Evolutionary conservation across 1,140 invertebrate species (phyloP), one percentile per base, ranked within the genome.

Genomic region (Penaeus chinensis): DNA sequence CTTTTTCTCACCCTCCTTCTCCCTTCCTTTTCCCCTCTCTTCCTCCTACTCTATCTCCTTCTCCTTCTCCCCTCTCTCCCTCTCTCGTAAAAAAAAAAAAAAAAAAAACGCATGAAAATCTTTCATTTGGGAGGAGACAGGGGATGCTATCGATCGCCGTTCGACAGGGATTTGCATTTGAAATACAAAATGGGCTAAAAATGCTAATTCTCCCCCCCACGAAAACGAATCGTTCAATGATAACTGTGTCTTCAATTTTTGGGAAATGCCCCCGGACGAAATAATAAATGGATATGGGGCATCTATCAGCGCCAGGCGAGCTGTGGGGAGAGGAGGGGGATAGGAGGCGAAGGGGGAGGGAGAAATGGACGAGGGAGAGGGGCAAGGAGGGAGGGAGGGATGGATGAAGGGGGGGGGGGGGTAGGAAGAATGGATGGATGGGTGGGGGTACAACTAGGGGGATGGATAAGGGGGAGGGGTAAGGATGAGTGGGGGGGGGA

Each of bases 201-300:
- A 87, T 87, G 86, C 86, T 87, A 87, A 87, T 87, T 82, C 86
- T 80, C 61, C 86, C 54, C 16, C 54, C 54, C 54, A 54, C 54
- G 54, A 54, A 87, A 76, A 87, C 86, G 86, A 87, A 87, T 87
- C 82, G 80, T 87, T 87, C 86, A 87, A 83, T 87, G 86, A 87
- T 87, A 87, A 87, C 86, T 87, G 86, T 87, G 82, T 87, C 86
- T 87, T 87, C 86, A 87, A 87, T 87, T 87, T 87, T 87, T 65
- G 83, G 86, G 81, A 87, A 83, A 77, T 62, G 27, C 27, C 71
- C 71, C 63, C 86, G 62, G 74, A 82, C 86, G 86, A 87, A 82
- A 87, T 87, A 87, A 87, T 87, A 87, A 83, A 87, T 83, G 86
- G 86, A 87, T 82, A 83, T 87, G 86, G 81, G 37, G 86, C 81